Conservation (phyloP, 2,797 vertebrate genomes). For the Myripristis murdjan region DNA sequence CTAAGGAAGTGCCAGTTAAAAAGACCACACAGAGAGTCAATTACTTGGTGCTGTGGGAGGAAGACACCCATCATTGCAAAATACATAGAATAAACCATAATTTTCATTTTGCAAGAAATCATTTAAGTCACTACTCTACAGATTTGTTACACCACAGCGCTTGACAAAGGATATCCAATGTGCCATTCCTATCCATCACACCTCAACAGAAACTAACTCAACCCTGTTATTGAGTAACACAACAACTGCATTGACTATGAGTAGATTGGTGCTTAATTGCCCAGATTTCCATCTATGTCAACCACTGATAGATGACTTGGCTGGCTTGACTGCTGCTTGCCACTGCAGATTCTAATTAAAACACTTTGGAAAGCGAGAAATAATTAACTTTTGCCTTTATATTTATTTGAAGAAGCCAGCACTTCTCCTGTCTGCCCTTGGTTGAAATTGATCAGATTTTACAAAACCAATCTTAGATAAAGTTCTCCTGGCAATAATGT, state of each 20-base stretch:
- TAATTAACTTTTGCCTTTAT: constrained; percentile 17
- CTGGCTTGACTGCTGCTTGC: constrained; percentile 26
- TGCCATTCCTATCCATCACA: neutral
- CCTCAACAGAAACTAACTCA: constrained; percentile 2
- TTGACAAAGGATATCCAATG: neutral
- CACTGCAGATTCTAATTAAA: constrained; percentile 56
- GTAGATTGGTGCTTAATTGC: constrained; percentile 50
- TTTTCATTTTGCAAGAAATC: too few species aligned
- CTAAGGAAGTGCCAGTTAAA: too few species aligned
- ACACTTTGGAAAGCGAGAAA: constrained; percentile 33
- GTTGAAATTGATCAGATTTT: constrained; percentile 13
- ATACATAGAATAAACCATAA: too few species aligned
- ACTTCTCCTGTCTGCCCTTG: constrained; percentile 23
- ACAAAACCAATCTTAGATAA: neutral
- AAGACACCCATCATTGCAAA: too few species aligned
- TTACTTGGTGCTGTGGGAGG: too few species aligned
- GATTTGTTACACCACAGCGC: too few species aligned
- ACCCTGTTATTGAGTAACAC: constrained; percentile 36
- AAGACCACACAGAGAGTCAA: too few species aligned
- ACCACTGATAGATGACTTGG: constrained; percentile 45
- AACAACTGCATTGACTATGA: constrained; percentile 7
- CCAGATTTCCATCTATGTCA: constrained; percentile 46
- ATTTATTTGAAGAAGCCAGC: constrained; percentile 11
- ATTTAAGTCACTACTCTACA: too few species aligned
- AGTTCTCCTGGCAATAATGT: too few species aligned